phyloP scores from a whole-genome alignment of 2,888 invertebrate genomes.

The Limnephilus rhombicus region DNA sequence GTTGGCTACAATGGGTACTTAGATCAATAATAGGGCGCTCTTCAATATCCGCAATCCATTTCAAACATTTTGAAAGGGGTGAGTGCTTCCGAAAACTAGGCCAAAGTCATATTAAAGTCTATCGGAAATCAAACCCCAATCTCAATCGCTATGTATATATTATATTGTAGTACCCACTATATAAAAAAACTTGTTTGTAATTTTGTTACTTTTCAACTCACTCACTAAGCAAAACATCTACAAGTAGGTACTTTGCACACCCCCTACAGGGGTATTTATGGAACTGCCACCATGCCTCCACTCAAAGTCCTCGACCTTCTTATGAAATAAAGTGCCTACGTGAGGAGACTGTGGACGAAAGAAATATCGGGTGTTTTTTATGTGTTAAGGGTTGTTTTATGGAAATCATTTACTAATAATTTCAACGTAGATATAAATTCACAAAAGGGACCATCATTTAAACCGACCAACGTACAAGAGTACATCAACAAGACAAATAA shows the following conservation, averaged over 20 bases:
- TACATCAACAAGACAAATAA: neutral
- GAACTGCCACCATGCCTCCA: neutral
- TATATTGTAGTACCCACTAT: too few species aligned
- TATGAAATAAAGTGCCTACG: neutral
- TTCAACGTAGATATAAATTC: neutral
- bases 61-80: too few species aligned
- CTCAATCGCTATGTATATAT: neutral
- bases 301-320: neutral
- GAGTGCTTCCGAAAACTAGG: neutral
- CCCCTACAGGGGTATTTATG: neutral
- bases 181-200: too few species aligned
- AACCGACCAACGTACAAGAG: neutral
- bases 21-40: neutral
- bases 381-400: neutral
- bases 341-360: neutral
- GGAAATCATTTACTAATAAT: neutral
- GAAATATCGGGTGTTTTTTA: neutral
- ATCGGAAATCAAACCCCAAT: neutral
- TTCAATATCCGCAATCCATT: neutral
- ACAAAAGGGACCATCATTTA: too few species aligned
- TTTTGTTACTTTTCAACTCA: neutral
- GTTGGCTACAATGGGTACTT: neutral
- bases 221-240: neutral
- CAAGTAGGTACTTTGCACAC: neutral
- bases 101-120: neutral